Conservation (phyloP, 2,113 vertebrate genomes). For the Neodon shergylaensis region DNA sequence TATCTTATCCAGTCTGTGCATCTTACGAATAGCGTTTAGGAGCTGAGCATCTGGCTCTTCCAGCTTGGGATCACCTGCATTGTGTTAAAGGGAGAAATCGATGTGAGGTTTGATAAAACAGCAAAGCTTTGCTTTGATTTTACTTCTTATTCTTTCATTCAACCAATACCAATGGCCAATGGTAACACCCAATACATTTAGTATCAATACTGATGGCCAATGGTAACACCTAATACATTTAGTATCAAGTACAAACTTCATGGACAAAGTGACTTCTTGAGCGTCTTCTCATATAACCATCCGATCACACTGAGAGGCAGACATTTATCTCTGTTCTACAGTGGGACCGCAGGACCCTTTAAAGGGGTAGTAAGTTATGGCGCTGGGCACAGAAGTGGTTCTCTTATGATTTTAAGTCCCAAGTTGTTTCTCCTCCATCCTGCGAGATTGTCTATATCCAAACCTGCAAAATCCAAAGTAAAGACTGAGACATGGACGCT, state of each 20-base stretch:
- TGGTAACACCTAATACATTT: background rate
- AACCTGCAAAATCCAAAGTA: background rate
- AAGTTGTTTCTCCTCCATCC: conserved; percentile 26
- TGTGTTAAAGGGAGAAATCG: conserved; percentile 48
- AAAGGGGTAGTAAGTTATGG: background rate
- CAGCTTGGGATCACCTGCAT: conserved; percentile 72
- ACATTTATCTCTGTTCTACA: conserved; percentile 11
- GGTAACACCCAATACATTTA: background rate
- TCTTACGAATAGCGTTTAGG: conserved; percentile 88
- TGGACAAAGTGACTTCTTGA: background rate
- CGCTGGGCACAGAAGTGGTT: background rate
- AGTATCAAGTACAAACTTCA: background rate
- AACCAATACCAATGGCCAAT: background rate
- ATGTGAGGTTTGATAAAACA: conserved; percentile 24
- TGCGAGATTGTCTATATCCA: background rate
- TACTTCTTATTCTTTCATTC: conserved; percentile 22
- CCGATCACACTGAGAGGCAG: background rate
- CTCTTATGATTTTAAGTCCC: conserved; percentile 24
- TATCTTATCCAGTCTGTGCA: conserved; percentile 90
- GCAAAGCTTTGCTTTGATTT: conserved; percentile 13
- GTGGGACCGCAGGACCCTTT: background rate
- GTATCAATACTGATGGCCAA: background rate
- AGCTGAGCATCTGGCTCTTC: conserved; percentile 83
- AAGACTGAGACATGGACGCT: background rate
- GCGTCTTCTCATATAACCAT: background rate